Evolutionary conservation across 2,113 vertebrate species (phyloP).

Genomic region (Fukomys damarensis): DNA sequence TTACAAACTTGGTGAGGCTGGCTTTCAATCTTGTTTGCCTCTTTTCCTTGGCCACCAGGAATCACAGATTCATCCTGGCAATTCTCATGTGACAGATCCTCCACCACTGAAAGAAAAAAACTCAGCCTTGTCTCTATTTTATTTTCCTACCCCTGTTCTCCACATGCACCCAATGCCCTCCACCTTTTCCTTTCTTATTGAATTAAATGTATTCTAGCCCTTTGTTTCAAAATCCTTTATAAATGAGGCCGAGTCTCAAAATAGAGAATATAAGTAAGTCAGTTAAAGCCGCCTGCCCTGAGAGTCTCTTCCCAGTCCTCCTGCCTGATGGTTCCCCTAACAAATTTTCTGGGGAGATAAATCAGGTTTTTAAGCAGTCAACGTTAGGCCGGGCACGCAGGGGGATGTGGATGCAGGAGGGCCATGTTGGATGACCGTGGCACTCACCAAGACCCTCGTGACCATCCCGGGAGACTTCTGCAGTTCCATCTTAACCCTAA

Average conservation of each 20-base stretch:
- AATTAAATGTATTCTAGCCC: neutral
- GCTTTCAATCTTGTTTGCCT: neutral
- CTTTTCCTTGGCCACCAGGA: neutral
- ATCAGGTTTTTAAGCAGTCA: too few relatives aligned
- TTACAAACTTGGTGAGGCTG: neutral
- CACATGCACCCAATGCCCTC: neutral
- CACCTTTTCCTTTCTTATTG: neutral
- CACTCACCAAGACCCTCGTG: neutral
- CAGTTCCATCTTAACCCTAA: neutral
- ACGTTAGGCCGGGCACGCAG: accelerated
- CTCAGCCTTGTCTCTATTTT: neutral
- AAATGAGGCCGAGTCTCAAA: neutral
- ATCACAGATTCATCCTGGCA: neutral
- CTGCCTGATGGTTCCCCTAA: neutral
- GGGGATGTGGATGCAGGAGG: too few relatives aligned
- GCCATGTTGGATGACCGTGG: accelerated
- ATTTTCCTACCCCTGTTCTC: neutral
- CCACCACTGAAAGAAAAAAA: too few relatives aligned
- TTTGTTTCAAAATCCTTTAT: neutral
- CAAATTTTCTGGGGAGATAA: neutral
- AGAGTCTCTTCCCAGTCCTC: neutral
- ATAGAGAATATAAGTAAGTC: neutral
- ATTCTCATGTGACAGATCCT: neutral
- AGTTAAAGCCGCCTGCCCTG: neutral
- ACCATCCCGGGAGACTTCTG: neutral